These are phyloP conservation scores for Rotaria macrura DNA, from an alignment of 2,888 invertebrate species.

Conservation along the genomic window DNA sequence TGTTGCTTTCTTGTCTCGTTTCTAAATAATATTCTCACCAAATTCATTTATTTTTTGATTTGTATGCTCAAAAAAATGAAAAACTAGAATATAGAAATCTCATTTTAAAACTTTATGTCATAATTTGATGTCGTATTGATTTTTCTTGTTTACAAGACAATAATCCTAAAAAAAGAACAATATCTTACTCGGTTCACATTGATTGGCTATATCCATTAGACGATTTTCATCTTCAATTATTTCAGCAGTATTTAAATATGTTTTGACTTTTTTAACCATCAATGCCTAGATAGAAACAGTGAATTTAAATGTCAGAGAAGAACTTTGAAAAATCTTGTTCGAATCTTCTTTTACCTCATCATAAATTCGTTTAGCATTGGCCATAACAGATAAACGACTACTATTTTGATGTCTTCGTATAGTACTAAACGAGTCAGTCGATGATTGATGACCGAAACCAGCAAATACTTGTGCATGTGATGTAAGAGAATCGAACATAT, in stretches of 20 bases:
- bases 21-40: not conserved
- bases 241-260: slow-evolving; percentile 68
- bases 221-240: slow-evolving; percentile 4
- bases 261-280: slow-evolving; percentile 90
- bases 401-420: slow-evolving; percentile 36
- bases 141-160: too few relatives aligned
- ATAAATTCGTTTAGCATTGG: slow-evolving; percentile 91
- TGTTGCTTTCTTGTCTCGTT: too few relatives aligned
- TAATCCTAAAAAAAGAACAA: not conserved
- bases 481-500: slow-evolving; percentile 57
- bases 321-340: not conserved
- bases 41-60: not conserved
- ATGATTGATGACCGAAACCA: slow-evolving; percentile 34
- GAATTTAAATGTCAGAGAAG: not conserved
- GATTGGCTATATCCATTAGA: not conserved
- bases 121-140: too few relatives aligned
- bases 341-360: slow-evolving; percentile 59
- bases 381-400: slow-evolving; percentile 64
- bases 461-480: slow-evolving; percentile 35
- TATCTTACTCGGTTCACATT: not conserved
- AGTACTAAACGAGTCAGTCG: slow-evolving; percentile 38
- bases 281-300: slow-evolving; percentile 59
- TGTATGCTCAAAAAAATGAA: slow-evolving; percentile 18
- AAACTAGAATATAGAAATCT: slow-evolving; percentile 2
- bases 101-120: not conserved